Evolutionary conservation across 92 coral and sea anemone species (phyloP).

Genomic region (Bergia puertoricense): DNA sequence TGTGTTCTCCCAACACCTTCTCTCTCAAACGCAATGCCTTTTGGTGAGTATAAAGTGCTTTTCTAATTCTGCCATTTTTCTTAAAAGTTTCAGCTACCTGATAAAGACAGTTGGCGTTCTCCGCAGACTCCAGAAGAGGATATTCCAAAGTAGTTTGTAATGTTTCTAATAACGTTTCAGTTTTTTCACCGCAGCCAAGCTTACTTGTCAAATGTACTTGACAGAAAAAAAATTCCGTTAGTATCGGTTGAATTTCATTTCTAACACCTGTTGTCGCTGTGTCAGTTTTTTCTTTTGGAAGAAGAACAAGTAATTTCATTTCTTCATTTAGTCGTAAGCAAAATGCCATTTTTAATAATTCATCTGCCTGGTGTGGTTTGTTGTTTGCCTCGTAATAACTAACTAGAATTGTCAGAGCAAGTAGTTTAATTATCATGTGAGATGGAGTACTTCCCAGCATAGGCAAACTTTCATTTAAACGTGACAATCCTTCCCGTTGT

Average conservation of each 20-base stretch:
- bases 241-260: neutral
- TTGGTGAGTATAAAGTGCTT: neutral
- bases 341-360: neutral
- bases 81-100: neutral
- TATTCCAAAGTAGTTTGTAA: neutral
- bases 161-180: neutral
- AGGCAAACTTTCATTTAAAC: neutral
- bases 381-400: slow-evolving; percentile 10
- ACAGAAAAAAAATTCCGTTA: neutral
- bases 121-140: neutral
- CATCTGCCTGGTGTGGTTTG: neutral
- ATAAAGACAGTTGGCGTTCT: neutral
- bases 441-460: neutral
- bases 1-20: no score
- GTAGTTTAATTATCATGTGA: neutral
- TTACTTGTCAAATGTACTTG: neutral
- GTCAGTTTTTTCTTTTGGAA: neutral
- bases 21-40: no score
- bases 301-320: neutral
- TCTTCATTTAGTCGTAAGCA: neutral
- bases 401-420: slow-evolving; percentile 2
- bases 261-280: neutral
- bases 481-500: neutral
- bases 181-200: neutral
- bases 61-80: neutral